Conservation (phyloP, 37 sponge, comb jelly and placozoan species). For the Tethya wilhelma region DNA sequence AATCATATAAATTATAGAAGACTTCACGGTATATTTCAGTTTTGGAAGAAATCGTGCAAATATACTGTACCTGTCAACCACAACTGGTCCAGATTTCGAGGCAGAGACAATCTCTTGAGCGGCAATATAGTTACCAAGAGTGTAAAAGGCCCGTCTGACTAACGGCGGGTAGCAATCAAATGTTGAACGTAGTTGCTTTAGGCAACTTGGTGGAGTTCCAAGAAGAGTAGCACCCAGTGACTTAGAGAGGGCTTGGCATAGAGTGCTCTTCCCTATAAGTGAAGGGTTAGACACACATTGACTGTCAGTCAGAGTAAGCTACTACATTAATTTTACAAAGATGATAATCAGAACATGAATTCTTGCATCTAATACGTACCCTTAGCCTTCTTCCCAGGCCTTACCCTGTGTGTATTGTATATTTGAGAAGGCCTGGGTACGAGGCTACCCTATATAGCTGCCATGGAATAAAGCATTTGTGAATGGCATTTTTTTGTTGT, state of each 20-base stretch:
- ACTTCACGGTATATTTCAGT: not conserved
- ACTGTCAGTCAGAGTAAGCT: too few species aligned
- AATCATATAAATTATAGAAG: not conserved
- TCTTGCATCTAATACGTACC: too few species aligned
- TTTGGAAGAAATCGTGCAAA: too few species aligned
- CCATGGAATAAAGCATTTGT: too few species aligned
- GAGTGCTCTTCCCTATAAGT: constrained; percentile 8
- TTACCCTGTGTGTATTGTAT: too few species aligned
- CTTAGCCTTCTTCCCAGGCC: too few species aligned
- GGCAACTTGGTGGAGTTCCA: constrained; percentile 8
- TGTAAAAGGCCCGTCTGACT: constrained; percentile 19
- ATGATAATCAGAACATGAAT: too few species aligned
- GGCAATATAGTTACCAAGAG: constrained; percentile 27
- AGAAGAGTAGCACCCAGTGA: constrained; percentile 1
- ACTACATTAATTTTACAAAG: too few species aligned
- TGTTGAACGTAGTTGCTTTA: not conserved
- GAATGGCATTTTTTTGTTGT: too few species aligned
- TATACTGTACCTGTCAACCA: constrained; percentile 10
- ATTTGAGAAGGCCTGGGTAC: too few species aligned
- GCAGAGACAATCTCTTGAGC: constrained; percentile 7
- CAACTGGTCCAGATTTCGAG: constrained; percentile 12
- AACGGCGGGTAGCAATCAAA: constrained; percentile 22
- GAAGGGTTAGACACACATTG: too few species aligned
- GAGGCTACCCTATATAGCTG: too few species aligned
- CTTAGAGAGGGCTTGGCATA: constrained; percentile 4